A percentile compares a stretch with the other conserved stretches of the same genome.
These are phyloP conservation scores for Drosophila lutescens DNA, from an alignment of 2,888 invertebrate species.

Conservation along the genomic window DNA sequence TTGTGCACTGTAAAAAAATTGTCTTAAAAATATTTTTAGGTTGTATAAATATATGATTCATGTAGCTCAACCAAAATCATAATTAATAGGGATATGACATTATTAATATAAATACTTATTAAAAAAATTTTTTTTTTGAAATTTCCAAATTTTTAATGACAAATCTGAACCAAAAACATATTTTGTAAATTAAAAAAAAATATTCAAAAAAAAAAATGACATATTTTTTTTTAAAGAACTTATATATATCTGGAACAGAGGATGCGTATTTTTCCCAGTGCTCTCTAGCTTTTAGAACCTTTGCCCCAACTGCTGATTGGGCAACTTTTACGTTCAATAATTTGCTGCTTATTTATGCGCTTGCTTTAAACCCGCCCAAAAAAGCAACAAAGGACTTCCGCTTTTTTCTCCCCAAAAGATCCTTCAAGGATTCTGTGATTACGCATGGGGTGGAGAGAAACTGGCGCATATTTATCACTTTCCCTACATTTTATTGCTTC, in stretches of 20 bases:
- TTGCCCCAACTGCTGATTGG: slow-evolving; percentile 51
- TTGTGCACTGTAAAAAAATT: not conserved
- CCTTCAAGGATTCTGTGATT: slow-evolving; percentile 34
- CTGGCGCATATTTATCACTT: slow-evolving; percentile 49
- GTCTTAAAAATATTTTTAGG: no score
- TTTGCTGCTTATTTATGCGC: slow-evolving; percentile 69
- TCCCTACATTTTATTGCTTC: slow-evolving; percentile 63
- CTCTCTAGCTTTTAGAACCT: not conserved
- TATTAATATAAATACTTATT: no score
- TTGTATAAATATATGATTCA: no score
- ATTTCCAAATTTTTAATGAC: no score
- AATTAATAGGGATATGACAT: no score
- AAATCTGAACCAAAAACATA: no score
- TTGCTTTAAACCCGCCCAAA: slow-evolving; percentile 40
- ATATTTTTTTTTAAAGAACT: no score
- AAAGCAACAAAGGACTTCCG: slow-evolving; percentile 67
- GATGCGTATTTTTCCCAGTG: not conserved
- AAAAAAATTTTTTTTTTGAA: no score
- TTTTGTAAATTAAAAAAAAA: no score
- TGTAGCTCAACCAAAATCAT: no score
- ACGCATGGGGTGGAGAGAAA: slow-evolving; percentile 16
- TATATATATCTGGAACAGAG: no score
- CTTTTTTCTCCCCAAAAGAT: slow-evolving; percentile 20
- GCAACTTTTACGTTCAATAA: slow-evolving; percentile 69
- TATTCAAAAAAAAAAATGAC: no score